Evolutionary conservation across 2,888 invertebrate species (phyloP).

Genomic region (Notocelia uddmanniana): DNA sequence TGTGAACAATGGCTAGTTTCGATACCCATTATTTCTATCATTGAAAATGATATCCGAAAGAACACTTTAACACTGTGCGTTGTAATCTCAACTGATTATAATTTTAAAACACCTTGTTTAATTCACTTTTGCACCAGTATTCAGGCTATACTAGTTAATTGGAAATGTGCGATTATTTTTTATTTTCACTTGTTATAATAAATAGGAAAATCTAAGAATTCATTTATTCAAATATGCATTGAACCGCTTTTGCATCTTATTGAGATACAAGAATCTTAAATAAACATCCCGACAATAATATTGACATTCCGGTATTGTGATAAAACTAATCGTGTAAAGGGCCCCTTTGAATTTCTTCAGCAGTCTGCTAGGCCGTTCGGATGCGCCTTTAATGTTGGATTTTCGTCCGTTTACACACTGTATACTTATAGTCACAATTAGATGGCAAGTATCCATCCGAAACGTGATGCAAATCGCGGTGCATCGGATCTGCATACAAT

Average conservation of each 20-base stretch:
- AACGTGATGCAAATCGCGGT: slow-evolving; percentile 76
- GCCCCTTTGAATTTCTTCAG: too few species aligned
- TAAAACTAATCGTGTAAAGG: too few species aligned
- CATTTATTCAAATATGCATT: too few species aligned
- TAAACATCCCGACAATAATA: too few species aligned
- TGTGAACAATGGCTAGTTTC: slow-evolving; percentile 78
- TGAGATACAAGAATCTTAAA: too few species aligned
- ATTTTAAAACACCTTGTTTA: background rate
- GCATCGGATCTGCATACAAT: slow-evolving; percentile 82
- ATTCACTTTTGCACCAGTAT: background rate
- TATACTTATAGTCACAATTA: slow-evolving; percentile 47
- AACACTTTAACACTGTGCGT: slow-evolving; percentile 61
- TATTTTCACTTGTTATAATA: slow-evolving; percentile 3
- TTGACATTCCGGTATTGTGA: too few species aligned
- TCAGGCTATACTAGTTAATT: background rate
- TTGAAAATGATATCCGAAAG: slow-evolving; percentile 65
- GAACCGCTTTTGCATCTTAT: too few species aligned
- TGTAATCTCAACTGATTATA: slow-evolving; percentile 22
- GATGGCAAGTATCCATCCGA: slow-evolving; percentile 69
- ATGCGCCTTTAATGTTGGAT: too few species aligned
- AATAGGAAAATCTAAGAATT: too few species aligned
- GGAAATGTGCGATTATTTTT: background rate
- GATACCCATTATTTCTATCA: slow-evolving; percentile 81
- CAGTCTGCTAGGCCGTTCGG: too few species aligned
- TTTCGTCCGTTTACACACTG: slow-evolving; percentile 2